These are phyloP conservation scores for Glyptemys insculpta DNA, from an alignment of 2,797 vertebrate species.

Conservation along the genomic window DNA sequence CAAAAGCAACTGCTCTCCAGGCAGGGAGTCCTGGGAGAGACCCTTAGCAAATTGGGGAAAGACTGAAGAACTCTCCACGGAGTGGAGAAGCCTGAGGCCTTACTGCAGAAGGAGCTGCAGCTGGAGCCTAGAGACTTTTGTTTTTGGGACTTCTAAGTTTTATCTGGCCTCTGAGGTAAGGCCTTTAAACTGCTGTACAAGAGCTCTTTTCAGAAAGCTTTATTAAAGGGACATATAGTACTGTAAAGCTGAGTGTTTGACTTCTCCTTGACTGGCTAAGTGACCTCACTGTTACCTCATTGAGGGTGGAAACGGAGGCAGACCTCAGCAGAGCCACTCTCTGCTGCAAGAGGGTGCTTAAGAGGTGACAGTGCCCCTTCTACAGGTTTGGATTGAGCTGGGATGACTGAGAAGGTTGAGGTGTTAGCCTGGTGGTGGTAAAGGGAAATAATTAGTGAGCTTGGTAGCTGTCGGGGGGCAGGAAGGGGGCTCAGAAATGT, in stretches of 20 bases:
- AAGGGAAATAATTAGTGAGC: background rate
- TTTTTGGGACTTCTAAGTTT: background rate
- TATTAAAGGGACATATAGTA: background rate
- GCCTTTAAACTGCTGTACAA: background rate
- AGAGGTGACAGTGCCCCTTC: background rate
- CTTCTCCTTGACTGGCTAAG: background rate
- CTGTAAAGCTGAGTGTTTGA: background rate
- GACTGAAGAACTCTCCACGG: background rate
- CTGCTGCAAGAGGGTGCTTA: background rate
- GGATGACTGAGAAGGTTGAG: background rate
- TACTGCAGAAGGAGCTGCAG: no score
- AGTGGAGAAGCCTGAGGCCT: background rate
- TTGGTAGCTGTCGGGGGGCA: background rate
- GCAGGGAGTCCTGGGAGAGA: background rate
- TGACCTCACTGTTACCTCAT: background rate
- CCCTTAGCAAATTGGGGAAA: background rate
- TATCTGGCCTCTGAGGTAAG: background rate
- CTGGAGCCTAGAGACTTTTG: background rate
- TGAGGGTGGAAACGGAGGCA: background rate
- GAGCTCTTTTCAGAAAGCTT: background rate
- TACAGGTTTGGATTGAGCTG: fast-evolving
- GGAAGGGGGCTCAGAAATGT: background rate
- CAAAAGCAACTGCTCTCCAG: background rate
- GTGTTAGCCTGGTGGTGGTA: background rate
- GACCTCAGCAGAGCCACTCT: background rate